These are phyloP conservation scores for Drosophila ironensis DNA, from an alignment of 1,140 invertebrate species.

Conservation along the genomic window DNA sequence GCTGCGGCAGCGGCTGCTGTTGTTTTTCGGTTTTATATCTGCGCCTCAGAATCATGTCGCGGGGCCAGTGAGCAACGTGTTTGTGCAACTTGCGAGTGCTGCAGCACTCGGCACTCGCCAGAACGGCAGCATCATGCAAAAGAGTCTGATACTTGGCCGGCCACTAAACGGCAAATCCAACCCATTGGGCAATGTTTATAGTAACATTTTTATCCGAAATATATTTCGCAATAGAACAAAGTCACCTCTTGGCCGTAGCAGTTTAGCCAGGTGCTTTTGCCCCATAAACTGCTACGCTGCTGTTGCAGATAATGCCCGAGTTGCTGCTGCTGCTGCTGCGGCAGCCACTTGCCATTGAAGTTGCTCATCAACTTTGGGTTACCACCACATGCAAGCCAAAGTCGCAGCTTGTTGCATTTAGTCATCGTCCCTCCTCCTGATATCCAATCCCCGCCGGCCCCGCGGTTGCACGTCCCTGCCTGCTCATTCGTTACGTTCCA, in stretches of 20 bases:
- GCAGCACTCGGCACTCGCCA: conserved; percentile 51
- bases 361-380: conserved; percentile 72
- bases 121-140: conserved; percentile 1
- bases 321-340: conserved; percentile 29
- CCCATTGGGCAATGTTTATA: too few relatives aligned
- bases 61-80: conserved; percentile 77
- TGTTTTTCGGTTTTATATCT: conserved; percentile 69
- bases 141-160: background rate
- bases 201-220: too few relatives aligned
- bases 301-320: conserved; percentile 55
- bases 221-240: background rate
- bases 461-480: conserved; percentile 7
- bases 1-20: conserved; percentile 17
- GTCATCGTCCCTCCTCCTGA: conserved; percentile 43
- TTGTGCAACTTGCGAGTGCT: conserved; percentile 73
- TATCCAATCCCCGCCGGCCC: conserved; percentile 7
- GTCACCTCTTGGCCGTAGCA: background rate
- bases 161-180: too few relatives aligned
- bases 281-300: conserved; percentile 46
- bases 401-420: conserved; percentile 74
- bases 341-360: conserved; percentile 70
- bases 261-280: conserved; percentile 47
- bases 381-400: conserved; percentile 60
- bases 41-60: conserved; percentile 77
- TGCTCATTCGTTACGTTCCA: conserved; percentile 68